Base-by-base conservation (phyloP, 2,888 invertebrate genomes). In the Trimorus sp. region DNA sequence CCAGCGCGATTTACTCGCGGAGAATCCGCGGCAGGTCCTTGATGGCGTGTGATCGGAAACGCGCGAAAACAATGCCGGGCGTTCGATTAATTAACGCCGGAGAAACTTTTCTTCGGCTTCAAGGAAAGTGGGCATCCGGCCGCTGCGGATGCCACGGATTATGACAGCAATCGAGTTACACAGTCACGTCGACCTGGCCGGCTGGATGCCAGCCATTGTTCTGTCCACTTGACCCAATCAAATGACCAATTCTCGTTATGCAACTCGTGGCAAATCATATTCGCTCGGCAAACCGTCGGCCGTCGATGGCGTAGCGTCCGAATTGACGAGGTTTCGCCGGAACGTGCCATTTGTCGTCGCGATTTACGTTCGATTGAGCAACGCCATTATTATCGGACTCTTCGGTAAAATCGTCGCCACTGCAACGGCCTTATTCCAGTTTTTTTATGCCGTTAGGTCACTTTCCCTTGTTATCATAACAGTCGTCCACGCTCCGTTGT, bases 171-270 rank as follows among this genome's bases (percentile, higher is more conserved):
- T 85, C 85, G 88, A 88, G 88, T 87, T 87, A 86, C 83, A 74
- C 83, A 82, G 77, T 75, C 71, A 70, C 70, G 59, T 71, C 77
- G 70, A 84, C 74, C 85, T 87, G 77, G 84, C 83, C 81, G 76
- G 71, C 85, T 86, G 83, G 84, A 85, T 82, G 83, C 71, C 68
- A 58, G 81, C 89, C 87, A 90, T 90, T 90, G 90, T 90, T 90
- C 90, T 86, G 87, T 69, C 86, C 90, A 90, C 89, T 90, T 90
- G 88, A 89, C 87, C 85, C 85, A 89, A 90, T 90, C 88, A 89
- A 84, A 87, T 84, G 82, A 82, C 78, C 86, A 89, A 90, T 88
- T 86, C 85, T 82, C 73, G 76, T 90, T 90, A 86, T 84, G 86
- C 87, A 90, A 90, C 87, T 26, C 26, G 84, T 70, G 86, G 80